phyloP scores from a whole-genome alignment of 2,797 vertebrate genomes.

The Hydrolagus colliei region DNA sequence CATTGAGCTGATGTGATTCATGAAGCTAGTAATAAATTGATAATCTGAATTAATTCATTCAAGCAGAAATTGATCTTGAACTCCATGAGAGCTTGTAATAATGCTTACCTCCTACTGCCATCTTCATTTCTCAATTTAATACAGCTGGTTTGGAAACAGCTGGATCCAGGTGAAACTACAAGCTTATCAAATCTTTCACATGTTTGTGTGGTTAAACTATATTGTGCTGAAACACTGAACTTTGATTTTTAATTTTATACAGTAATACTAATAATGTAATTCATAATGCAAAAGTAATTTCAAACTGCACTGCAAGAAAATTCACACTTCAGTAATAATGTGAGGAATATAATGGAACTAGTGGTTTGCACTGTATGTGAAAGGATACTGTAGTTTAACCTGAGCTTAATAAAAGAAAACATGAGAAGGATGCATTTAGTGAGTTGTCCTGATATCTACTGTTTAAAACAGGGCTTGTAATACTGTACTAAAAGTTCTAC shows the following conservation, averaged over 20 bases:
- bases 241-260: conserved; percentile 68
- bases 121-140: conserved; percentile 57
- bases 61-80: conserved; percentile 71
- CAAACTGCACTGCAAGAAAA: conserved; percentile 59
- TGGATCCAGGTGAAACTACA: conserved; percentile 72
- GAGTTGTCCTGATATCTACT: too few relatives aligned
- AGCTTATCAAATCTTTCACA: conserved; percentile 77
- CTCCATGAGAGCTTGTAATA: conserved; percentile 69
- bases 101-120: conserved; percentile 64
- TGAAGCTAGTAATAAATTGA: conserved; percentile 75
- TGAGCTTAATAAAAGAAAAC: too few relatives aligned
- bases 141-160: conserved; percentile 71
- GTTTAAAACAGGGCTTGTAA: too few relatives aligned
- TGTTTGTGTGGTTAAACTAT: conserved; percentile 72
- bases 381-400: too few relatives aligned
- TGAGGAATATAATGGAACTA: too few relatives aligned
- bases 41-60: conserved; percentile 77
- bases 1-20: conserved; percentile 64
- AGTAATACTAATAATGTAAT: conserved; percentile 74
- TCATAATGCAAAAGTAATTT: conserved; percentile 74
- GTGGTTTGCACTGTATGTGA: too few relatives aligned
- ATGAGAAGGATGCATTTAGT: too few relatives aligned
- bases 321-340: too few relatives aligned
- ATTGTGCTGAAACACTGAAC: conserved; percentile 70
- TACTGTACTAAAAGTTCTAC: too few relatives aligned